Evolutionary conservation across 1,140 invertebrate species (phyloP), one percentile per base, ranked within the genome.

Genomic region (Bactericera cockerelli): DNA sequence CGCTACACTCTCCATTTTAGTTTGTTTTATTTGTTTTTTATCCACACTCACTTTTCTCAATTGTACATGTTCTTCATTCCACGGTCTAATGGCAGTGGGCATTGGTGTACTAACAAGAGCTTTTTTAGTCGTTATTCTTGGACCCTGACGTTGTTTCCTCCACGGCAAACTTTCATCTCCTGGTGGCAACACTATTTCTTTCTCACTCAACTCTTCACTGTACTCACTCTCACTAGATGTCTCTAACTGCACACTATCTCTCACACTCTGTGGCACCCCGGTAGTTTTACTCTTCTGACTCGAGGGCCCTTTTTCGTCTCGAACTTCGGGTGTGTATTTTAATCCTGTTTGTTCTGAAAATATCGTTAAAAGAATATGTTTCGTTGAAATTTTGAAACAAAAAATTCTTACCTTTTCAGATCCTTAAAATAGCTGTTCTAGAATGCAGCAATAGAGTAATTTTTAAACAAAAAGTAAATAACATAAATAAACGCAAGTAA

Each of bases 141-240:
- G n/a, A 33, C 58, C 38, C 36, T 55, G 59, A 16, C 57, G 56
- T 54, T 25, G 58, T 16, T 54, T 33, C 62, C 76, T 66, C 78
- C 78, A 79, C 11, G 74, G 71, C 59, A 79, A 63, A 6, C 71
- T 69, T 65, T 78, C 75, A 65, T 79, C 77, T 38, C 72, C 75
- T 63, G 71, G 22, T 25, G 75, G 74, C 60, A 75, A 55, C 61
- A 70, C 70, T 63, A 72, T 69, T 36, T 70, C 70, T 55, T 66
- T 6, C 67, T 38, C 19, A 64, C 26, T 59, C 69, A 62, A 55
- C 64, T 67, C 1, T 58, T 33, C 31, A 63, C 31, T 55, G 56
- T 59, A 62, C 59, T 59, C 64, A 56, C 55, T 61, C 63, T 63
- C 63, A 61, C 65, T 60, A 39, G 62, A 67, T 8, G 54, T 22